Conservation (phyloP, 2,888 invertebrate genomes). For the Heliconius cydno region DNA sequence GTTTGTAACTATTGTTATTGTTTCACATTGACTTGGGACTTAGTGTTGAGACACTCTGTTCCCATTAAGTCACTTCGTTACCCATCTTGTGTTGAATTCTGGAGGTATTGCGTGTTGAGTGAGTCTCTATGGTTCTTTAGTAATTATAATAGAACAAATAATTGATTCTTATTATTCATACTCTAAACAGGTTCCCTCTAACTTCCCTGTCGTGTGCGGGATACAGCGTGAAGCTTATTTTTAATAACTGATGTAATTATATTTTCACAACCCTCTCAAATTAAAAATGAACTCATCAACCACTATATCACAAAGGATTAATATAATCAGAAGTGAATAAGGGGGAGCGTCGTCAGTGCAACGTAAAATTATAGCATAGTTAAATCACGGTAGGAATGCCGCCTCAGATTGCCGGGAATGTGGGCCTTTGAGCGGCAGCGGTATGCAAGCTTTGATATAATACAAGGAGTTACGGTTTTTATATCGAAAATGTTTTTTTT, state of each 20-base stretch:
- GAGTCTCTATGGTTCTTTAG: no score
- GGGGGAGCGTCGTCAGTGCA: constrained; percentile 48
- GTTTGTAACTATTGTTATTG: neutral
- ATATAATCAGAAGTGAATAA: constrained; percentile 37
- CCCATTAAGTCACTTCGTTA: no score
- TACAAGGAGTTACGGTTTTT: constrained; percentile 50
- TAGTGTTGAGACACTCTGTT: no score
- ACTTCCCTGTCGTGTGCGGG: no score
- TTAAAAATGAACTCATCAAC: constrained; percentile 20
- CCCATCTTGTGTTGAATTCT: no score
- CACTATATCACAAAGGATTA: constrained; percentile 4
- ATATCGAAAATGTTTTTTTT: constrained; percentile 47
- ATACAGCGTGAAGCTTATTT: no score
- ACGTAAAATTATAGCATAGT: constrained; percentile 56
- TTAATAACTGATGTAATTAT: no score
- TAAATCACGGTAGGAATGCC: constrained; percentile 57
- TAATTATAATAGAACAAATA: no score
- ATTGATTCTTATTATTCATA: no score
- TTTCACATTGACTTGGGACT: neutral
- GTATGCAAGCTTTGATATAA: constrained; percentile 51
- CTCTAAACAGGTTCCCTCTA: no score
- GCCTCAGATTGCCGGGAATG: constrained; percentile 54
- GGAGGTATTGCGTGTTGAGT: no score
- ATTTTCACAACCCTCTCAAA: no score
- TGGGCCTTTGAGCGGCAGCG: constrained; percentile 51